Conservation (phyloP, 2,888 invertebrate genomes). For the Limnephilus marmoratus region DNA sequence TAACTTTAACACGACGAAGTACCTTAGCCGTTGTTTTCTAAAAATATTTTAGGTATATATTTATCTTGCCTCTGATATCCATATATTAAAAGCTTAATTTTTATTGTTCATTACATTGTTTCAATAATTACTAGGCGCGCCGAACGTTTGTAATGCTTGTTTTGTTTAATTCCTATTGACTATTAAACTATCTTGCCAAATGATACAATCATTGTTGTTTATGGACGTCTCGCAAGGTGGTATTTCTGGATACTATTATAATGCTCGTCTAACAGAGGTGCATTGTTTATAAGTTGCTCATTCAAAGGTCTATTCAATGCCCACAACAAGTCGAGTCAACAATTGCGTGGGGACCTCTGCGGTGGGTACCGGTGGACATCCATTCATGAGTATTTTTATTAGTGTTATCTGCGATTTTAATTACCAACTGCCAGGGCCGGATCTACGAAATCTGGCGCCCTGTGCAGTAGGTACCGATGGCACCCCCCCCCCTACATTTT, state of each 20-base stretch:
- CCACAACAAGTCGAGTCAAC: background rate
- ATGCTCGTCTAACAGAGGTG: slow-evolving; percentile 5
- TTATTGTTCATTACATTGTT: background rate
- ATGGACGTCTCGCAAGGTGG: slow-evolving; percentile 2
- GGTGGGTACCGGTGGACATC: slow-evolving; percentile 10
- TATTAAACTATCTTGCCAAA: background rate
- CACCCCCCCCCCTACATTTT: too few relatives aligned
- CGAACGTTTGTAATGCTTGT: background rate
- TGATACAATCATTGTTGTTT: background rate
- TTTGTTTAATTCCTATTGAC: background rate
- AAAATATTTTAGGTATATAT: too few relatives aligned
- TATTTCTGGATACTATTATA: background rate
- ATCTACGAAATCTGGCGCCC: too few relatives aligned
- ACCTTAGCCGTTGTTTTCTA: too few relatives aligned
- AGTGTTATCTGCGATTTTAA: background rate
- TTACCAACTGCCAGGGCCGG: slow-evolving; percentile 31
- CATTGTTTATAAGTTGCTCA: background rate
- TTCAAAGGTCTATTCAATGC: background rate
- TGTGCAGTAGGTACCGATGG: too few relatives aligned
- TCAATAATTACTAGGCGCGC: background rate
- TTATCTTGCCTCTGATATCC: too few relatives aligned
- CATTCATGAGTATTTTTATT: background rate
- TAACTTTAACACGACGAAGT: too few relatives aligned
- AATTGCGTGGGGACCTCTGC: slow-evolving; percentile 15
- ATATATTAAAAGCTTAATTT: too few relatives aligned